A percentile compares a stretch with the other conserved stretches of the same genome.
Evolutionary conservation across 2,888 invertebrate species (phyloP).

Genomic region (Pyrrhia umbra): DNA sequence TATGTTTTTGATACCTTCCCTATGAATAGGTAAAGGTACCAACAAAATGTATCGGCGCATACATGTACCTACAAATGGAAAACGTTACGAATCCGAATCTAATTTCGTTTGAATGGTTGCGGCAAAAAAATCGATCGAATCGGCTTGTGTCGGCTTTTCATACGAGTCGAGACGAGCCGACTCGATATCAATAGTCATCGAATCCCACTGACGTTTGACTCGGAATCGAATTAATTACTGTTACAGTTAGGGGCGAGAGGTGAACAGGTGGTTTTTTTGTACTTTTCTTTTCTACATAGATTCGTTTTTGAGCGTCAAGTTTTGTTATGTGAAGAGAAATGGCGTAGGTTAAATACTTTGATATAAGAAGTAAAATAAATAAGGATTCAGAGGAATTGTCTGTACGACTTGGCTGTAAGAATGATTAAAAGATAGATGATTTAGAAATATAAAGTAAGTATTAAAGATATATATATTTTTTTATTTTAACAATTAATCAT

Average conservation of each 20-base stretch:
- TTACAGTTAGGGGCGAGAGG: conserved; percentile 78
- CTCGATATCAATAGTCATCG: conserved; percentile 85
- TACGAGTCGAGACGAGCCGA: conserved; percentile 57
- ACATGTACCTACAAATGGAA: conserved; percentile 62
- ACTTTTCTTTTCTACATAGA: conserved; percentile 26
- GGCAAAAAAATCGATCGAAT: conserved; percentile 84
- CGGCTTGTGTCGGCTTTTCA: conserved; percentile 83
- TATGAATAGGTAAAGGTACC: neutral
- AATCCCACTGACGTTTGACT: conserved; percentile 72
- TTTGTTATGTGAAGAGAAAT: conserved; percentile 16
- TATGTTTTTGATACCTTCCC: too few species aligned
- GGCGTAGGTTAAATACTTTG: neutral
- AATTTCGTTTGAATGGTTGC: conserved; percentile 82
- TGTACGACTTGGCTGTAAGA: too few species aligned
- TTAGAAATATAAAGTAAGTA: too few species aligned
- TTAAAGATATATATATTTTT: too few species aligned
- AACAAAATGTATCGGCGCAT: neutral
- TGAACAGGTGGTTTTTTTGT: conserved; percentile 74
- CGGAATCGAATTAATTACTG: conserved; percentile 83
- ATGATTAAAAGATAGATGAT: too few species aligned
- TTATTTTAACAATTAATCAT: too few species aligned
- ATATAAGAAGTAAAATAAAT: neutral
- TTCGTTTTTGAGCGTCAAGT: conserved; percentile 44
- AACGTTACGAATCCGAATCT: conserved; percentile 83
- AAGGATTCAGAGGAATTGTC: too few species aligned